Percentiles rank a stretch among this genome's conserved stretches.
Evolutionary conservation across 2,888 invertebrate species (phyloP).

Genomic region (Xylota segnis): DNA sequence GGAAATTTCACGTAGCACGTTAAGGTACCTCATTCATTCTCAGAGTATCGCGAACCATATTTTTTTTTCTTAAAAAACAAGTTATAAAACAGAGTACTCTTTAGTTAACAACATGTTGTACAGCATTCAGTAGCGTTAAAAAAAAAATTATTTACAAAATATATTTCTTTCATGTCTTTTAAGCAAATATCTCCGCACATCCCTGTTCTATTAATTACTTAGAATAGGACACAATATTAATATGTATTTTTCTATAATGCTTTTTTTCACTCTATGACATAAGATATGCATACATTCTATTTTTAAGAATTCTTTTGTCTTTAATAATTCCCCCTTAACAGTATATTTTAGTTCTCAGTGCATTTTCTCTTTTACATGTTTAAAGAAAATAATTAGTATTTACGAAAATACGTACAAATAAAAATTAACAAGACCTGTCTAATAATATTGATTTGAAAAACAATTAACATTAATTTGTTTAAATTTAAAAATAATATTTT

Average conservation of each 20-base stretch:
- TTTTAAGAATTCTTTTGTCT: neutral
- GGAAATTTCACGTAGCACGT: conserved; percentile 25
- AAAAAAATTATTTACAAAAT: conserved; percentile 40
- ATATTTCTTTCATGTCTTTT: neutral
- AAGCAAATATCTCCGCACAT: conserved; percentile 10
- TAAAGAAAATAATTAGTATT: conserved; percentile 10
- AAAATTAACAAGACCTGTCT: conserved; percentile 23
- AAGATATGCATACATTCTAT: conserved; percentile 7
- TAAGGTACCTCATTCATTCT: conserved; percentile 44
- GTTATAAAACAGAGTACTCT: conserved; percentile 36
- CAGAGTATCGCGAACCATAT: conserved; percentile 43
- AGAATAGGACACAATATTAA: neutral
- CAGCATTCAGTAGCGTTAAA: conserved; percentile 29
- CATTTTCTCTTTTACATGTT: conserved; percentile 37
- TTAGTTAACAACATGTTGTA: conserved; percentile 33
- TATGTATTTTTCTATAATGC: neutral
- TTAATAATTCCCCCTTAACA: conserved; percentile 22
- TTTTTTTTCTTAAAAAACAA: conserved; percentile 13
- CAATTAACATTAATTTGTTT: conserved; percentile 16
- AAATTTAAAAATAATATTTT: conserved; percentile 7
- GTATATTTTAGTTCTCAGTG: conserved; percentile 50
- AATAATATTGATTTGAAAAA: conserved; percentile 1
- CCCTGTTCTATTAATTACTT: conserved; percentile 5
- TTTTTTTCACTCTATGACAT: conserved; percentile 5
- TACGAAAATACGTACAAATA: conserved; percentile 28